Conservation (phyloP, 2,888 invertebrate species). For the Halictus quadricinctus region DNA sequence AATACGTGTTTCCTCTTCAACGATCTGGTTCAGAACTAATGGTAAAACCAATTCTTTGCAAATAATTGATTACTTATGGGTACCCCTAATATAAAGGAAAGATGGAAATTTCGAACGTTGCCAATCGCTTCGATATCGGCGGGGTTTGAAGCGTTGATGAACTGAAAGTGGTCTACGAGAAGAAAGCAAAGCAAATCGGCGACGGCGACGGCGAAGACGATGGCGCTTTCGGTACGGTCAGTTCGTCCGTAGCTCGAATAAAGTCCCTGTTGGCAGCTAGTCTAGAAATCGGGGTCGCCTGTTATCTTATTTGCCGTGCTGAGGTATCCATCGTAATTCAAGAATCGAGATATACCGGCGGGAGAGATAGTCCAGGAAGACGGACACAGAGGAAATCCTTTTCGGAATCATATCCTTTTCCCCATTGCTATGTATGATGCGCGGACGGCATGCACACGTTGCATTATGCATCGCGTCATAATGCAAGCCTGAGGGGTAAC, state of each 20-base stretch:
- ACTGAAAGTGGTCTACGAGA: neutral
- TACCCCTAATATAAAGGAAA: neutral
- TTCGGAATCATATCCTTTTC: conserved; percentile 62
- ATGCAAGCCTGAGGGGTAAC: conserved; percentile 64
- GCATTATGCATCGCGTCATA: conserved; percentile 71
- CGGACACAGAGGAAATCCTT: conserved; percentile 63
- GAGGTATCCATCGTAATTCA: conserved; percentile 18
- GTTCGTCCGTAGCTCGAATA: neutral
- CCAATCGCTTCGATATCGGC: neutral
- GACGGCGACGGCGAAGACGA: too few species aligned
- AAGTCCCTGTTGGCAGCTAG: neutral
- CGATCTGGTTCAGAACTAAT: too few species aligned
- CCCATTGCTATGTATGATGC: conserved; percentile 70
- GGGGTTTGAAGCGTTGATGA: neutral
- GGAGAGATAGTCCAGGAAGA: conserved; percentile 26
- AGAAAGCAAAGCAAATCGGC: neutral
- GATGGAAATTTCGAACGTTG: neutral
- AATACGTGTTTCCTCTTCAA: too few species aligned
- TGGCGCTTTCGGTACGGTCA: neutral
- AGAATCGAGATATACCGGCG: conserved; percentile 9
- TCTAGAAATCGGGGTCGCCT: conserved; percentile 12
- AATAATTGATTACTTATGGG: too few species aligned
- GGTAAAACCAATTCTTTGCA: too few species aligned
- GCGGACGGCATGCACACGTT: conserved; percentile 61
- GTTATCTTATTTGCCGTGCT: neutral